These are phyloP conservation scores for human DNA, from an alignment of 2,113 vertebrate genomes.

Conservation along the genomic window GRCh38 chr11:82754501-82755000, in stretches of 20 bases:
- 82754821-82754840: neutral
- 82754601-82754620: neutral
- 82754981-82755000: neutral
- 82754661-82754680: slow-evolving; percentile 18
- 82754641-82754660: neutral
- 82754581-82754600: neutral
- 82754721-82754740: neutral
- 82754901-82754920: neutral
- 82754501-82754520: neutral
- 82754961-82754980: neutral
- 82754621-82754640: neutral
- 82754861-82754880: neutral
- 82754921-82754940: neutral
- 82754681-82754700: neutral
- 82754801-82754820: neutral
- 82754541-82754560: neutral
- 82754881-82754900: neutral
- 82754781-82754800: neutral
- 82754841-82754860: neutral
- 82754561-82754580: neutral
- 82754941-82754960: neutral
- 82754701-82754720: slow-evolving; percentile 18
- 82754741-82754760: neutral
- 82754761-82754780: neutral
- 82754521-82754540: neutral